Evolutionary conservation across 2,797 vertebrate species (phyloP), one percentile per base, ranked within the genome.

Genomic region (Eulemur albifrons): DNA sequence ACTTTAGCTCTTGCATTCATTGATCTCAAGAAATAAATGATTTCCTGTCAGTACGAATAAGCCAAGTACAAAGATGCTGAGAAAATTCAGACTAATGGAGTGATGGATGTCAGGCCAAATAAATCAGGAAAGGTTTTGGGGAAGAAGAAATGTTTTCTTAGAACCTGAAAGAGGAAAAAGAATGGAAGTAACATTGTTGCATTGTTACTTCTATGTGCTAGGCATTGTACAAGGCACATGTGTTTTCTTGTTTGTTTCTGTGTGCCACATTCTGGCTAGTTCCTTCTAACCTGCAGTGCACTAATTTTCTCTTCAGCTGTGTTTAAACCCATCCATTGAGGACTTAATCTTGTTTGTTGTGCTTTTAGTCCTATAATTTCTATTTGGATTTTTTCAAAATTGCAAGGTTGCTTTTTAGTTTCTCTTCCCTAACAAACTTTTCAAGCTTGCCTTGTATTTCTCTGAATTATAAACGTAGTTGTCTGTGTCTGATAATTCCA

Each of bases 1-100:
- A 54, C 65, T 85, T 82, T 7, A 38, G 35, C 35, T 80, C n/a
- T 81, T 77, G 5, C 4, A 67, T 11, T 90, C 40, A 73, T 21
- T 45, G 35, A 72, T 63, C 88, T 90, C 88, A 80, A 73, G 70
- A 89, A 92, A 70, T 82, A 59, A 97, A 88, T n/a, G 30, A 40
- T 59, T 72, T 57, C 43, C 43, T 38, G 13, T 89, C 50, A 48
- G 14, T 50, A 45, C 7, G 45, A 90, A 88, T 76, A 50, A 84
- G 73, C 32, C 23, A 63, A 70, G 11, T 32, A 52, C 59, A 40
- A 79, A 75, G 80, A 30, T 65, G 63, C 88, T 54, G 7, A 90
- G 76, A 86, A 92, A 90, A 40, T 40, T 65, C 57, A 21, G 27
- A 59, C 10, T 67, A 27, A 67, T 27, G 17, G 38, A 45, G 25